These are phyloP conservation scores for Scaptomyza parva DNA, from an alignment of 2,888 invertebrate genomes.

Conservation along the genomic window DNA sequence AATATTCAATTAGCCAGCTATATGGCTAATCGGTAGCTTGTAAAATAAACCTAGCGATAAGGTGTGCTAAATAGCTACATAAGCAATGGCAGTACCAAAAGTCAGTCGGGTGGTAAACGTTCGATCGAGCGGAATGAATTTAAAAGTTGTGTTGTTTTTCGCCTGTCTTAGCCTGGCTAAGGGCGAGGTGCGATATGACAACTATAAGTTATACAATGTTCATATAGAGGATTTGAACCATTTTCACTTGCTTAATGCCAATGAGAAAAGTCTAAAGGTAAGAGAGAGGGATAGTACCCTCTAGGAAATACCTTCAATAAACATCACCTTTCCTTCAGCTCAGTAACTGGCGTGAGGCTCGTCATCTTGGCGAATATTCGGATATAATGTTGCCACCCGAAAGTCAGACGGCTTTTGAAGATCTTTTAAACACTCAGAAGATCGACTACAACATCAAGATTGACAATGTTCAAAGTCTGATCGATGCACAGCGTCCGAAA, in stretches of 20 bases:
- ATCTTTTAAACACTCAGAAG: slow-evolving; percentile 82
- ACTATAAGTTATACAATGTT: slow-evolving; percentile 76
- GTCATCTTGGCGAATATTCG: slow-evolving; percentile 82
- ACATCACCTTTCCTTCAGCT: slow-evolving; percentile 50
- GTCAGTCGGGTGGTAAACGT: slow-evolving; percentile 28
- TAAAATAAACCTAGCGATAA: slow-evolving; percentile 39
- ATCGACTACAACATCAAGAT: slow-evolving; percentile 85
- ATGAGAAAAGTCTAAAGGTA: slow-evolving; percentile 58
- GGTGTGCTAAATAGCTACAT: slow-evolving; percentile 26
- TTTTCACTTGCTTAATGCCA: slow-evolving; percentile 41
- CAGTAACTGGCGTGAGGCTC: slow-evolving; percentile 77
- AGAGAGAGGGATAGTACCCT: background rate
- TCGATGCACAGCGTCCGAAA: slow-evolving; percentile 84
- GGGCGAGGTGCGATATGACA: slow-evolving; percentile 66
- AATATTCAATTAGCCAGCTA: slow-evolving; percentile 58
- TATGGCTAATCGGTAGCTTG: too few relatives aligned
- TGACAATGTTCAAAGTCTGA: slow-evolving; percentile 87
- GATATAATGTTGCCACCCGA: slow-evolving; percentile 88
- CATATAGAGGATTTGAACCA: slow-evolving; percentile 58
- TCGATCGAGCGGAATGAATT: slow-evolving; percentile 44
- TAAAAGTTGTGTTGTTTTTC: slow-evolving; percentile 40
- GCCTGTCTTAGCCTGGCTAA: slow-evolving; percentile 32
- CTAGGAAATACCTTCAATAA: too few relatives aligned
- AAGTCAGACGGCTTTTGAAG: slow-evolving; percentile 84
- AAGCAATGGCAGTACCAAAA: background rate